Percentiles rank a stretch among this genome's conserved stretches.
These are phyloP conservation scores for Scrobipalpa atriplicella DNA, from an alignment of 2,888 invertebrate genomes.

Conservation along the genomic window DNA sequence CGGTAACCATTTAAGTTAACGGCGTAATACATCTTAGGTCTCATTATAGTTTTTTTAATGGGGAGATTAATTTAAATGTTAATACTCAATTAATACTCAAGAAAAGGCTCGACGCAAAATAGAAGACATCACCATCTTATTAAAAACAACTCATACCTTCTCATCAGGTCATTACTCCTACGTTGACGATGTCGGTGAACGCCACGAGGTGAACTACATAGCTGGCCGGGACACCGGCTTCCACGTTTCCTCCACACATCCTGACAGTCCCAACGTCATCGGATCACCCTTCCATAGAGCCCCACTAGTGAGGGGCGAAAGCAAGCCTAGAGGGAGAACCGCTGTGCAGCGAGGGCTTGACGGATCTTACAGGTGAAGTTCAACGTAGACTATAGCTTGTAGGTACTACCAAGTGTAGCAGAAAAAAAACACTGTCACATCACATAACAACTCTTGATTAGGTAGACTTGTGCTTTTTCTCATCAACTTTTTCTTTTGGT, in stretches of 20 bases:
- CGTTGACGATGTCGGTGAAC: constrained; percentile 89
- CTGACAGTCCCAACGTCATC: constrained; percentile 86
- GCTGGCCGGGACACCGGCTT: constrained; percentile 90
- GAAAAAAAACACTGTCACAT: no score
- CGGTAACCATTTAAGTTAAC: no score
- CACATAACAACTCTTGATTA: not conserved
- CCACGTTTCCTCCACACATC: constrained; percentile 87
- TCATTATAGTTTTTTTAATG: no score
- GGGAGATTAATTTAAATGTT: no score
- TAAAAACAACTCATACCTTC: not conserved
- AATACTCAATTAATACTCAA: no score
- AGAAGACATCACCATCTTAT: no score
- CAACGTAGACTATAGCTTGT: not conserved
- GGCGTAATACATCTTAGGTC: no score
- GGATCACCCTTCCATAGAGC: constrained; percentile 86
- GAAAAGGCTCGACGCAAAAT: no score
- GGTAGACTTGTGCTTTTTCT: not conserved
- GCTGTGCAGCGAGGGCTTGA: constrained; percentile 88
- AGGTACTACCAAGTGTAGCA: no score
- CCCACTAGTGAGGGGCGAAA: constrained; percentile 84
- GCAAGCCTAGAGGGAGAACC: constrained; percentile 86
- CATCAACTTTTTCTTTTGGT: no score
- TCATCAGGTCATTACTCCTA: constrained; percentile 85
- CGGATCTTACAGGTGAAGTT: constrained; percentile 85
- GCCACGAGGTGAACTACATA: constrained; percentile 89